Evolutionary conservation across 2,888 invertebrate genomes (phyloP), one percentile per base, ranked within the genome.

Genomic region (Harpalus rufipes): DNA sequence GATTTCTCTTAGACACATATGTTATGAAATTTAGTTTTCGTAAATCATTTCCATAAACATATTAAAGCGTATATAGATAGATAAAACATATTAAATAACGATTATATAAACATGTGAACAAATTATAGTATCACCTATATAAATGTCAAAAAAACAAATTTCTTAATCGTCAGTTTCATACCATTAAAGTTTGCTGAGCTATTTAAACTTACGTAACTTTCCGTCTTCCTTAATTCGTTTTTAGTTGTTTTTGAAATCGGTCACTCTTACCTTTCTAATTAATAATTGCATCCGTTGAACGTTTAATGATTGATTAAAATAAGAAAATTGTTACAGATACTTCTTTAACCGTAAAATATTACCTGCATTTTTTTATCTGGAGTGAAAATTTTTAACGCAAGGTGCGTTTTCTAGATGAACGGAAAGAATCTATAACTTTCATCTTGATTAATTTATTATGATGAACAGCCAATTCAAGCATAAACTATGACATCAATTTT

Each of bases 201-300:
- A 68, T 68, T 39, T 32, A 68, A 74, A 8, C 12, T 74, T 74
- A 51, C 72, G 72, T 74, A 74, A 74, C n/a, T 74, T 44, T 74
- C 72, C 10, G 41, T 74, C 41, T 44, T 51, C 44, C 72, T 74
- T 14, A 44, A 74, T 41, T 44, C 21, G 32, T 32, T 44, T 32
- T 74, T 16, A 18, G 72, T 68, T 68, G 39, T 32, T 68, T 68
- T 32, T 32, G 68, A 68, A 74, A 58, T 58, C 81, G 44, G 51
- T 81, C 81, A 44, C 7, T 18, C 25, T 68, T 25, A 63, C 76
- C 84, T 84, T 84, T 84, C 84, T 84, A 84, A 84, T 84, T 84
- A 78, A 39, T 14, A 68, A 44, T 21, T 74, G 82, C 72, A 82
- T 76, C 84, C 84, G 78, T 84, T 84, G 56, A 63, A 78, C 65